Evolutionary conservation across 92 coral and sea anemone species (phyloP), one percentile per base, ranked within the genome.

Genomic region (Phymanthus crucifer): DNA sequence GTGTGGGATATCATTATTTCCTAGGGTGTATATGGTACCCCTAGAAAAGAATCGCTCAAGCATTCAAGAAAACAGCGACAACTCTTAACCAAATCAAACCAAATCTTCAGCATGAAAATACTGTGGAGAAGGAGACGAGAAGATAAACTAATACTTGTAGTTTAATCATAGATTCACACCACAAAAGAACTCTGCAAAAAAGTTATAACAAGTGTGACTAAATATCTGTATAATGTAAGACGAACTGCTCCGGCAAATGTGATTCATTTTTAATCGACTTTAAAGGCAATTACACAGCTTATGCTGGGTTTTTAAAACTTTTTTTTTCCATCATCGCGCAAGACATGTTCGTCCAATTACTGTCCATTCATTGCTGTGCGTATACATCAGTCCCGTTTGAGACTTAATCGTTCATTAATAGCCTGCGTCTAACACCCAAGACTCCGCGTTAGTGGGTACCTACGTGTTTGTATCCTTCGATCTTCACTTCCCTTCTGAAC

Each of bases 251-350:
- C 21, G 4, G 4, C 26, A 61, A 24, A 61, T 54, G 26, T 3
- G 34, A 61, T 61, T 61, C 26, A 61, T 61, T 61, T 61, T 61
- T 61, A 61, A 61, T 61, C 68, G 29, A 61, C 68, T 61, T 24
- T 61, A 61, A 61, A 61, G 10, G 23, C 19, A 24, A 57, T 24
- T 57, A 57, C 66, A 61, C 68, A 61, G 68, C 68, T 61, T 61
- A 4, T 29, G 68, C 68, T 61, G 68, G 36, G 17, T 61, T 61
- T 61, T 61, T 61, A 27, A 61, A 61, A 6, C 33, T 61, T 24
- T 12, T 61, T 61, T n/a, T 61, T 61, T 61, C 13, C 9, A 21
- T 14, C 26, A 26, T 10, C 29, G 32, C 35, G 33, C 34, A 12
- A 61, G 68, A 61, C 29, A 61, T 61, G 10, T 12, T 61, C 36